Evolutionary conservation across 1,140 invertebrate genomes (phyloP), one percentile per base, ranked within the genome.

Genomic region (Calliopsis andreniformis): DNA sequence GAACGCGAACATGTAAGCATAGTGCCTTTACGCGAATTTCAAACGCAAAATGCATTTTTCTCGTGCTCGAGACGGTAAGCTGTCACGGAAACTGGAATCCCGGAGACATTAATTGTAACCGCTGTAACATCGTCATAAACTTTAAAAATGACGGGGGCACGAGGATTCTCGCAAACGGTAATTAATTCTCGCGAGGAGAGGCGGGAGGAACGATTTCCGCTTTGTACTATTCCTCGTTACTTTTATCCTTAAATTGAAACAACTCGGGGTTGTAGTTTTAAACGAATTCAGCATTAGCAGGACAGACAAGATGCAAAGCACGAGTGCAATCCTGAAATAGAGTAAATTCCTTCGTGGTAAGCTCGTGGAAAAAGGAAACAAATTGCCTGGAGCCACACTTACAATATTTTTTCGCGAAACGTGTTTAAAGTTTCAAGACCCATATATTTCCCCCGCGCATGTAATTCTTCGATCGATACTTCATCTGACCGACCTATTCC

Each of bases 351-450:
- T 23, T 32, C 18, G 35, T 35, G 62, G 35, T 25, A 23, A 43
- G 25, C 61, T 23, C 51, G 30, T 62, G 43, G 62, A 45, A 4
- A 35, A 45, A 47, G 28, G 20, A 43, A 32, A 35, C 6, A 35
- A 39, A 5, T n/a, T n/a, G n/a, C n/a, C n/a, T n/a, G n/a, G 39
- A 75, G 62, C 67, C 71, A 28, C 42, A 35, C 30, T 55, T 35
- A 28, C 39, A 53, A 56, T 43, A 30, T 39, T 45, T 67, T 45
- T 75, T 75, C 62, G 16, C 62, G 23, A 28, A 28, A 45, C 51
- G 51, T 67, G 71, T 30, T 75, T 75, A 67, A 75, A 75, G 51
- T 67, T 75, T 67, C 71, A 67, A 75, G 71, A 75, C 30, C 20
- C 51, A 47, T 47, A 75, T 39, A 30, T 67, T 75, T 35, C 51